Evolutionary conservation across 1,140 invertebrate species (phyloP), one percentile per base, ranked within the genome.

Genomic region (Drosophila sp.): DNA sequence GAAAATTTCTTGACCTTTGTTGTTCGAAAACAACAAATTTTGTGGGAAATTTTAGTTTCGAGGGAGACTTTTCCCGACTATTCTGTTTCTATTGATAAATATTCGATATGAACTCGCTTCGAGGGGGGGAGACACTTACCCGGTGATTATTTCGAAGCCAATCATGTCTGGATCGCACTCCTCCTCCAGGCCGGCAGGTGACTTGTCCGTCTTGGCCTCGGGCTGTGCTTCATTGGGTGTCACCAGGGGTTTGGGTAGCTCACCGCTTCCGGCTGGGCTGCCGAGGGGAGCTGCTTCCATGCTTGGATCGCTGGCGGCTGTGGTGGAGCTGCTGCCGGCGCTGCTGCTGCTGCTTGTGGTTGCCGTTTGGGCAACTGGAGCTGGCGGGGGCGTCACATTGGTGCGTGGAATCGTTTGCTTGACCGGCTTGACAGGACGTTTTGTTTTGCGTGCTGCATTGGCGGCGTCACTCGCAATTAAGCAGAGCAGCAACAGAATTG

Each of bases 121-220:
- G 17, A 17, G 17, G 17, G 17, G 17, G 17, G 17, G 17, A 17
- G 17, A 17, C 47, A 81, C 91, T 93, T 92, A 94, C 94, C 97
- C 97, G 72, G 97, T 98, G 80, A 98, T 95, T 68, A 98, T 94
- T 93, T 98, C 97, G 92, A 98, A 98, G 78, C 96, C 96, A 75
- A 97, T 96, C 95, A 96, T 97, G 93, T 97, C 96, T 61, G 96
- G 95, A 92, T 97, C 96, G 90, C 96, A 97, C 90, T 97, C 96
- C 73, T 96, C 95, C 29, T 91, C 90, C 62, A 70, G 73, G 6
- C 61, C 32, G 44, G 70, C 83, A 5, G 84, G 76, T 5, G 80
- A 64, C 50, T 86, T 91, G 65, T 90, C 89, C 11, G 84, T 86
- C 76, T 91, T 91, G 17, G 80, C 70, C 74, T 90, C 87, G 1